Conservation (phyloP, 2,888 invertebrate species). For the Ormyrus labotus region DNA sequence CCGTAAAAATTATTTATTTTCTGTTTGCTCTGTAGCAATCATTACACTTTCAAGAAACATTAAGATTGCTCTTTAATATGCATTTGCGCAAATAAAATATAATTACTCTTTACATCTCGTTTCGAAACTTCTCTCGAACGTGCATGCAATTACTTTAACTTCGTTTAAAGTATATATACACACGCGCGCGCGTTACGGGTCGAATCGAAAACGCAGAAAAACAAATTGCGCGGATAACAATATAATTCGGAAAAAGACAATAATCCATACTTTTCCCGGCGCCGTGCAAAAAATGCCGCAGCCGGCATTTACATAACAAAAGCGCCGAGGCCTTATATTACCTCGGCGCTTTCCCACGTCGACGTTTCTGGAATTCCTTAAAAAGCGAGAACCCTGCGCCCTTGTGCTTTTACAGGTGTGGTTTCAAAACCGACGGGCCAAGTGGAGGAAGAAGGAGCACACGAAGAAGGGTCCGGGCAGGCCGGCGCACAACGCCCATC, state of each 20-base stretch:
- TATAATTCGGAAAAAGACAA: too few relatives aligned
- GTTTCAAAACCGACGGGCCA: conserved; percentile 99
- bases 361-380: background rate
- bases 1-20: too few relatives aligned
- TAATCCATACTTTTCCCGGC: too few relatives aligned
- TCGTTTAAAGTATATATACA: background rate
- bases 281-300: too few relatives aligned
- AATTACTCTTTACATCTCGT: background rate
- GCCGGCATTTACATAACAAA: too few relatives aligned
- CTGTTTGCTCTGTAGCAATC: too few relatives aligned
- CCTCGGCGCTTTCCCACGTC: too few relatives aligned
- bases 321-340: too few relatives aligned
- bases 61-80: too few relatives aligned
- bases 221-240: background rate
- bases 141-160: conserved; percentile 13
- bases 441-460: conserved; percentile 99
- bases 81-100: background rate
- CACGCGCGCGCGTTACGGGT: background rate
- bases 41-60: too few relatives aligned
- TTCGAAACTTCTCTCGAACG: background rate
- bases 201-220: conserved; percentile 15
- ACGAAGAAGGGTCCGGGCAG: conserved; percentile 98
- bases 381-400: background rate
- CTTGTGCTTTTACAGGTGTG: conserved; percentile 86
- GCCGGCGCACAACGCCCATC: conserved; percentile 98